A percentile compares a stretch with the other conserved stretches of the same genome.
phyloP scores from a whole-genome alignment of 2,888 invertebrate species.

The Tryphoninae sp. region DNA sequence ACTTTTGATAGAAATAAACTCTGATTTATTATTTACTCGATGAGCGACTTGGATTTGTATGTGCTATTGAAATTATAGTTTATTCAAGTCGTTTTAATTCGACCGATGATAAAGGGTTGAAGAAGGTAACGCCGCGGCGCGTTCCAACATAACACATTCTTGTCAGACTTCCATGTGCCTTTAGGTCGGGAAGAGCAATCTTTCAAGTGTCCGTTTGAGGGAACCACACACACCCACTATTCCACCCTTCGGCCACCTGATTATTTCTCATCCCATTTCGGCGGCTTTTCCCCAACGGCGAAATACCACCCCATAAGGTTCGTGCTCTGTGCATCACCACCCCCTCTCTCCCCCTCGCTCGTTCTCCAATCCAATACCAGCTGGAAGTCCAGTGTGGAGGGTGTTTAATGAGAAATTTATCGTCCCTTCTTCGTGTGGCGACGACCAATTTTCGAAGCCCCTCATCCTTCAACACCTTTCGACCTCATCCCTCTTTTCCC shows the following conservation, averaged over 20 bases:
- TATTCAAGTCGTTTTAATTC: neutral
- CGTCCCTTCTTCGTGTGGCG: constrained; percentile 64
- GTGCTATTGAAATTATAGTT: neutral
- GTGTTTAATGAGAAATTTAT: constrained; percentile 73
- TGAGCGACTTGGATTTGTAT: neutral
- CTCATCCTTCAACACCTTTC: constrained; percentile 56
- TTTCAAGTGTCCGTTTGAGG: constrained; percentile 66
- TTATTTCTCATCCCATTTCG: constrained; percentile 65
- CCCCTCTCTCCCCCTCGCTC: constrained; percentile 27
- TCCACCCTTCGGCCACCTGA: constrained; percentile 60
- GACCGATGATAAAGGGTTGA: neutral
- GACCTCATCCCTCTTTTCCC: constrained; percentile 25
- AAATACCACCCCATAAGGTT: constrained; percentile 65
- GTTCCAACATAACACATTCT: constrained; percentile 30
- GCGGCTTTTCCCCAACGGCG: constrained; percentile 40
- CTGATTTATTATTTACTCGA: neutral
- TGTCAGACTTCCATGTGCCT: constrained; percentile 10
- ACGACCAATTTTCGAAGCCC: constrained; percentile 67
- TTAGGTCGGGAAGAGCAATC: constrained; percentile 58
- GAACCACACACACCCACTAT: constrained; percentile 47
- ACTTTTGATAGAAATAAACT: neutral
- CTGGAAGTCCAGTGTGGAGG: constrained; percentile 57
- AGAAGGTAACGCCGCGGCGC: neutral
- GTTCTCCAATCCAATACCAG: constrained; percentile 53
- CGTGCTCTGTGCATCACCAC: constrained; percentile 56